These are phyloP conservation scores for Drosophila borborema DNA, from an alignment of 2,888 invertebrate genomes.

Conservation along the genomic window DNA sequence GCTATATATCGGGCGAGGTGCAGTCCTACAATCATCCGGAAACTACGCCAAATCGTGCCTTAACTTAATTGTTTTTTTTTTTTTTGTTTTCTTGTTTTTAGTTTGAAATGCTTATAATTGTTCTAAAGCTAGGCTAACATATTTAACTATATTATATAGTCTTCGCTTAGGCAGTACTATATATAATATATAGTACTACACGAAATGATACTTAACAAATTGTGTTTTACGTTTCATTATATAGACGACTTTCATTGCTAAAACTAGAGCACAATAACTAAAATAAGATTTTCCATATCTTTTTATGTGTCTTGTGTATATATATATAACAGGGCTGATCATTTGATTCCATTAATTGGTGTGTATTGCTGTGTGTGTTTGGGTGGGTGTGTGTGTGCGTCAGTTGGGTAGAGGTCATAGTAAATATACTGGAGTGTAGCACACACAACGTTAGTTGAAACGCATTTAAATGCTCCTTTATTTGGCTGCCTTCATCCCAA, in stretches of 20 bases:
- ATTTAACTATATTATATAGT: conserved; percentile 36
- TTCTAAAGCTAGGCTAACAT: conserved; percentile 32
- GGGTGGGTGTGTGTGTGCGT: not conserved
- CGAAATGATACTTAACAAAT: conserved; percentile 25
- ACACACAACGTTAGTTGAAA: conserved; percentile 14
- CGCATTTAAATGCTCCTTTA: conserved; percentile 33
- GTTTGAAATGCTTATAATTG: conserved; percentile 34
- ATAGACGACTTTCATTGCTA: conserved; percentile 40
- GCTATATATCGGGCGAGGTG: conserved; percentile 64
- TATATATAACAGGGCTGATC: conserved; percentile 51
- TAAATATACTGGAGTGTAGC: conserved; percentile 28
- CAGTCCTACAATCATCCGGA: conserved; percentile 57
- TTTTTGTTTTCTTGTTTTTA: conserved; percentile 1
- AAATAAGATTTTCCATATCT: conserved; percentile 62
- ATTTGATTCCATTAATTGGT: conserved; percentile 14
- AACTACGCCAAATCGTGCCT: not conserved
- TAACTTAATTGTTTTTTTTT: not conserved
- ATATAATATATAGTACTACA: conserved; percentile 26
- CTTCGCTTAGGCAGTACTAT: conserved; percentile 28
- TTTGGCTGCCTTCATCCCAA: not conserved
- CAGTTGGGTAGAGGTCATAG: not conserved
- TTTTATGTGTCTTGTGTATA: conserved; percentile 27
- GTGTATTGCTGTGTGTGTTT: not conserved
- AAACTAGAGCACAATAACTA: conserved; percentile 63
- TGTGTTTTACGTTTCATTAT: conserved; percentile 16